Evolutionary conservation across 2,888 invertebrate genomes (phyloP).

Genomic region (Melangyna quadrimaculata): DNA sequence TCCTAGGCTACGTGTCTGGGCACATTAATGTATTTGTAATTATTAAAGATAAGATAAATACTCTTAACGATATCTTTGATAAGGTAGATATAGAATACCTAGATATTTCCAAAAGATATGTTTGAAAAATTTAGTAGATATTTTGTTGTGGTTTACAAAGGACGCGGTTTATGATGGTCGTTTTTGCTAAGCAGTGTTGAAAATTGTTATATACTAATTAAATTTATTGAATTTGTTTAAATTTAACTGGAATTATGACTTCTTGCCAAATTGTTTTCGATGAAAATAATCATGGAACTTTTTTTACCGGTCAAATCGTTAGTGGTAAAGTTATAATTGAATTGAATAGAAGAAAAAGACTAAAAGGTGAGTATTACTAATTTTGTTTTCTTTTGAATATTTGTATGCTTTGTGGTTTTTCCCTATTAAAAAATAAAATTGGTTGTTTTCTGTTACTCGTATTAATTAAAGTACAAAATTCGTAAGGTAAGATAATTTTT

Average conservation of each 20-base stretch:
- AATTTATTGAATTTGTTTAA: not conserved
- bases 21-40: too few species aligned
- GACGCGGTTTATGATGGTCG: not conserved
- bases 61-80: too few species aligned
- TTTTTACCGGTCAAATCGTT: conserved; percentile 79
- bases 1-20: too few species aligned
- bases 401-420: not conserved
- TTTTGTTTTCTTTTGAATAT: not conserved
- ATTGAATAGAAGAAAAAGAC: conserved; percentile 77
- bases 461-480: not conserved
- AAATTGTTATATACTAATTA: not conserved
- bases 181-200: too few species aligned
- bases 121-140: not conserved
- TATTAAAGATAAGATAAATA: too few species aligned
- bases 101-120: too few species aligned
- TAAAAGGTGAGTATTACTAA: conserved; percentile 75
- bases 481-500: not conserved
- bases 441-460: not conserved
- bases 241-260: conserved; percentile 72
- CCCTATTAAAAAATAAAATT: not conserved
- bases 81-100: too few species aligned
- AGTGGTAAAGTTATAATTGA: conserved; percentile 78
- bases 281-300: conserved; percentile 85
- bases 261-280: conserved; percentile 81
- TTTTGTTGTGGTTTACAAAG: not conserved